A percentile compares a stretch with the other conserved stretches of the same genome.
phyloP scores from a whole-genome alignment of 1,140 invertebrate genomes.

The Solenopsis invicta region DNA sequence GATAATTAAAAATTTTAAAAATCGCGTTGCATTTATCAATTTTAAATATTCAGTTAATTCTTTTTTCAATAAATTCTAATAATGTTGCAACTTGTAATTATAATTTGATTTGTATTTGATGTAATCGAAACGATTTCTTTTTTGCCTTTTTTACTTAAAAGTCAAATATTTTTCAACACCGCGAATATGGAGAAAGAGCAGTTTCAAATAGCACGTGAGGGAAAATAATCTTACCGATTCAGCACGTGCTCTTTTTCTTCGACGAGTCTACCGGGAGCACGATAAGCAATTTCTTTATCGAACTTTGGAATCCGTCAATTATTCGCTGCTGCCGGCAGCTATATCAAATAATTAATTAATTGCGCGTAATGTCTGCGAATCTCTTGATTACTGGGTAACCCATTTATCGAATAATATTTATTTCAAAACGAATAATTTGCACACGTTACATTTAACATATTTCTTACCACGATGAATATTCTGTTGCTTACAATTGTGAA shows the following conservation, averaged over 20 bases:
- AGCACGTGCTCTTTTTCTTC: conserved; percentile 28
- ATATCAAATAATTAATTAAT: neutral
- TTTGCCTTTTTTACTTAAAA: neutral
- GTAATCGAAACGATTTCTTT: neutral
- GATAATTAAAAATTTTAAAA: no score
- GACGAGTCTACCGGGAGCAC: neutral
- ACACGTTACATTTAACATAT: neutral
- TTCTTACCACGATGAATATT: neutral
- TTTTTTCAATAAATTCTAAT: neutral
- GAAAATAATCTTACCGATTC: conserved; percentile 33
- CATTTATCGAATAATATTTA: neutral
- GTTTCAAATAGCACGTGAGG: conserved; percentile 1
- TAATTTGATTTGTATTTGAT: neutral
- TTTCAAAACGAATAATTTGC: neutral
- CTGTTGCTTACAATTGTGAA: neutral
- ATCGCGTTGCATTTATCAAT: no score
- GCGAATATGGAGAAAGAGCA: neutral
- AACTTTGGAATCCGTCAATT: neutral
- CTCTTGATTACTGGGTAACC: neutral
- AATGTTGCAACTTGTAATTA: neutral
- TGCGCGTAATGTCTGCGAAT: neutral
- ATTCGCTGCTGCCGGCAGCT: neutral
- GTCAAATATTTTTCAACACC: neutral
- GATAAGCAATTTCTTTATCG: conserved; percentile 50
- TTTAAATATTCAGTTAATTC: no score